Evolutionary conservation across 2,113 vertebrate species (phyloP), one percentile per base, ranked within the genome.

Genomic region (Casuarius casuarius): DNA sequence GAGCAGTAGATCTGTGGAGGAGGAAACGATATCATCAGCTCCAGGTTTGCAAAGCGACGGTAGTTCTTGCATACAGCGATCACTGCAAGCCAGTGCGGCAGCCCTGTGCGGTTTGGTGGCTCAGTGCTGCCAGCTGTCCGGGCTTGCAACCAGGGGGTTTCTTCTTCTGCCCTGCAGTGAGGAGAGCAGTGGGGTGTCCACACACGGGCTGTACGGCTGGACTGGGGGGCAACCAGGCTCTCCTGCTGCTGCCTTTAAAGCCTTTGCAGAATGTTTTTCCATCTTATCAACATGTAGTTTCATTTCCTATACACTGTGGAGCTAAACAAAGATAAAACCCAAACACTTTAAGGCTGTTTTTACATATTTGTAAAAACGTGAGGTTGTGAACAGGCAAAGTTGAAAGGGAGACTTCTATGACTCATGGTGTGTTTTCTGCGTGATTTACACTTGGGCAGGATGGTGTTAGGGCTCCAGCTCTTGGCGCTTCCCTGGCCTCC

Each of bases 1-100:
- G 49, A 94, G 31, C 0, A 0, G 25, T 56, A 38, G 38, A 33
- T 84, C 22, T 82, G 66, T 7, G 0, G 2, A 65, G 42, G 26
- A 28, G 42, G 5, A 25, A 66, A 15, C 59, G 31, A 5, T 8
- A 0, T 48, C 73, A 71, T 77, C 25, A 33, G 1, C 20, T 65
- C 76, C 11, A 6, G 0, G 0, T 48, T 65, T 73, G 49, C 79
- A 52, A 58, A 51, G 66, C 0, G 0, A 5, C 49, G 51, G 25
- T 35, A 20, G 25, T 59, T 9, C 51, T 31, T 71, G 78, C 51
- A 61, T 59, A 70, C 68, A 89, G 42, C 7, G 1, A 8, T 20
- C 42, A 26, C 42, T 11, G 2, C 38, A 79, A 51, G 52, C 20
- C 17, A 25, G 35, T 19, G 5, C 25, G 52, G 63, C 19, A 19